Evolutionary conservation across 2,113 vertebrate genomes (phyloP).

Genomic region (Heterocephalus glaber): DNA sequence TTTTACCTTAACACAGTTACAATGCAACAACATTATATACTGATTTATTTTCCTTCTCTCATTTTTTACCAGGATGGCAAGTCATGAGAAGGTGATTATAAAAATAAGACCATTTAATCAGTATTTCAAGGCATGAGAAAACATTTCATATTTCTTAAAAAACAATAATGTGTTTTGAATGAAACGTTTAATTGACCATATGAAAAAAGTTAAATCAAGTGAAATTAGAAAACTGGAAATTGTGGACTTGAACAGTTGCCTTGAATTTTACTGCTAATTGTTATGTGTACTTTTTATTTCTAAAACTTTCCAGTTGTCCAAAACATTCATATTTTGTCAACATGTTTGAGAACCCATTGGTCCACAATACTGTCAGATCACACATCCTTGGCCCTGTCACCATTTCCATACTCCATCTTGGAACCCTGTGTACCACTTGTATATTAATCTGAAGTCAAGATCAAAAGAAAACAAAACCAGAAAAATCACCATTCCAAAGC

Average conservation of each 20-base stretch:
- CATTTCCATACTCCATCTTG: not conserved
- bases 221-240: conserved; percentile 19
- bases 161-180: not conserved
- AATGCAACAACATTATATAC: not conserved
- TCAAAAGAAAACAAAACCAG: conserved; percentile 6
- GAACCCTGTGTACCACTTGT: not conserved
- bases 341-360: not conserved
- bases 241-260: not conserved
- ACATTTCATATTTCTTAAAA: not conserved
- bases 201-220: not conserved
- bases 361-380: not conserved
- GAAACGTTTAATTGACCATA: not conserved
- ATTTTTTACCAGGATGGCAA: not conserved
- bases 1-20: not conserved
- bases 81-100: not conserved
- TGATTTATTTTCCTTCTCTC: not conserved
- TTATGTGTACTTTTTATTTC: not conserved
- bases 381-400: not conserved
- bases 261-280: conserved; percentile 14
- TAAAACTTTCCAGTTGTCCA: not conserved
- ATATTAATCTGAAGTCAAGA: not conserved
- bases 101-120: not conserved
- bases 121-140: not conserved
- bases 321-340: conserved; percentile 15
- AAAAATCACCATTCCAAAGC: conserved; percentile 12